Conservation (phyloP, 2,113 vertebrate species). For the Centropristis striata region DNA sequence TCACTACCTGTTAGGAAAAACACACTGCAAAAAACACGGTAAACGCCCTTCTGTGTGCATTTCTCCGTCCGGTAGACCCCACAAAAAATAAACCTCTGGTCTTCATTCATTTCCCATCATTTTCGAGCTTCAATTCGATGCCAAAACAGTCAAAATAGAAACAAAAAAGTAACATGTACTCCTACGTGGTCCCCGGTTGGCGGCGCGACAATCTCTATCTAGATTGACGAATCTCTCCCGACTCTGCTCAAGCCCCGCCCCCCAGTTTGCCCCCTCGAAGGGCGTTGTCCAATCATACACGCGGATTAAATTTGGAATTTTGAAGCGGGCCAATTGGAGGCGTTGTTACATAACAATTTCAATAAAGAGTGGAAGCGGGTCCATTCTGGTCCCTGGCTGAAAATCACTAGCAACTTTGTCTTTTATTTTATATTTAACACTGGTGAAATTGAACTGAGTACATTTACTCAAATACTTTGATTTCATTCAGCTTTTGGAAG, state of each 20-base stretch:
- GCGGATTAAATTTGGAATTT: slow-evolving; percentile 76
- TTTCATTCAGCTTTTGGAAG: too few relatives aligned
- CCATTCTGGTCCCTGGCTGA: slow-evolving; percentile 35
- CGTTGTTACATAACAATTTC: slow-evolving; percentile 75
- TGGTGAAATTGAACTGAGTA: background rate
- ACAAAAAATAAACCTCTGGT: background rate
- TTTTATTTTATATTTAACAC: background rate
- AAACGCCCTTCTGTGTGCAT: slow-evolving; percentile 69
- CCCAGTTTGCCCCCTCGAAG: slow-evolving; percentile 9
- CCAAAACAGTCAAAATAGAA: slow-evolving; percentile 23
- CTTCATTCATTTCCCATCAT: slow-evolving; percentile 67
- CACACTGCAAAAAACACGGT: slow-evolving; percentile 62
- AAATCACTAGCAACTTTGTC: slow-evolving; percentile 8
- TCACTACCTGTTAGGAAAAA: slow-evolving; percentile 80
- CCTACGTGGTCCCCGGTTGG: slow-evolving; percentile 73
- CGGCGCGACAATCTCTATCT: slow-evolving; percentile 74
- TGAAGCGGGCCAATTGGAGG: slow-evolving; percentile 77
- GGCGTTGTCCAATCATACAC: slow-evolving; percentile 74
- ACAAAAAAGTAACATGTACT: slow-evolving; percentile 57
- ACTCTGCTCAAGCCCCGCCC: slow-evolving; percentile 64
- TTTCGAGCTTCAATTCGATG: slow-evolving; percentile 14
- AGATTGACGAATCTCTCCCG: slow-evolving; percentile 60
- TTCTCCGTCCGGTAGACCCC: slow-evolving; percentile 34
- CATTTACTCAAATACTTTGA: too few relatives aligned
- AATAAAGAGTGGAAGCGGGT: slow-evolving; percentile 60